Evolutionary conservation across 2,113 vertebrate species (phyloP).

Genomic region (Jaculus jaculus): DNA sequence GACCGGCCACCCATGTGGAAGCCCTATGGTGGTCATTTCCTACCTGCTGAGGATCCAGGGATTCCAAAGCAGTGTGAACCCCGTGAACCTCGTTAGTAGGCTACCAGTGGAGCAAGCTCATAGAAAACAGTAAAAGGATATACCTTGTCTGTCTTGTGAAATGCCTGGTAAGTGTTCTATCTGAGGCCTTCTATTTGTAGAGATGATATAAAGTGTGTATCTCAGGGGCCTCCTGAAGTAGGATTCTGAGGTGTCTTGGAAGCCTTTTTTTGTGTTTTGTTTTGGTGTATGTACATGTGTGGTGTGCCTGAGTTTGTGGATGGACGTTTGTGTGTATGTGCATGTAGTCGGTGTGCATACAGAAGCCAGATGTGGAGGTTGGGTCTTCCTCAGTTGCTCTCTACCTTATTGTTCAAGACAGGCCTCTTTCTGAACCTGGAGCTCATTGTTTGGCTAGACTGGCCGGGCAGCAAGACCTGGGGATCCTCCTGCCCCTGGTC

Average conservation of each 20-base stretch:
- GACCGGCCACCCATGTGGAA: background rate
- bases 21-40: background rate
- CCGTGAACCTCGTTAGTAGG: background rate
- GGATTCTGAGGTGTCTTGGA: constrained; percentile 2
- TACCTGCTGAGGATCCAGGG: background rate
- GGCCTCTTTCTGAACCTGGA: no score
- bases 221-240: background rate
- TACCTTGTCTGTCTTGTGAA: background rate
- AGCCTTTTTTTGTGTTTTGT: background rate
- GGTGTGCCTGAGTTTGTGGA: no score
- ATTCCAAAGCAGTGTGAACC: background rate
- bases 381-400: no score
- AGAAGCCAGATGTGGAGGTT: no score
- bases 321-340: no score
- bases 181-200: background rate
- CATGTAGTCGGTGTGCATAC: no score
- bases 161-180: background rate
- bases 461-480: no score
- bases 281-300: no score
- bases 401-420: no score
- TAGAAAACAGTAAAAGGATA: background rate
- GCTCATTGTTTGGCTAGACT: no score
- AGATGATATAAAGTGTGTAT: background rate
- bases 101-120: background rate
- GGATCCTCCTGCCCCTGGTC: no score